Conservation (phyloP, 2,888 invertebrate species). For the Listrodromus nycthemerus region DNA sequence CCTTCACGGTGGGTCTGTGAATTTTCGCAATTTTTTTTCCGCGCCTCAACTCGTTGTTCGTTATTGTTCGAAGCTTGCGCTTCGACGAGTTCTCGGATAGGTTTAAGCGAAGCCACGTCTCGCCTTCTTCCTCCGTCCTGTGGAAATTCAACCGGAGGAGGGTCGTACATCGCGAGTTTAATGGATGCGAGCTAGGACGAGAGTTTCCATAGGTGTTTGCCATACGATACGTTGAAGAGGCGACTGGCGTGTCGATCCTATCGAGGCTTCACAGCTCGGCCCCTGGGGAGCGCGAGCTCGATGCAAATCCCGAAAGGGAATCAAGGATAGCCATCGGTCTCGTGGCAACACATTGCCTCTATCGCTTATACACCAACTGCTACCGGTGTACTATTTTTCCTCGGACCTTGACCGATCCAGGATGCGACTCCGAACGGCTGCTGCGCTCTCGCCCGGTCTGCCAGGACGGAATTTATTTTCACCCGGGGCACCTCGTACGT, state of each 20-base stretch:
- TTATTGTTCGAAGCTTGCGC: no score
- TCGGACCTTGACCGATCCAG: conserved; percentile 68
- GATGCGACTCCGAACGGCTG: conserved; percentile 37
- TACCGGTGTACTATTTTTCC: conserved; percentile 31
- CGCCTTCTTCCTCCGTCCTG: not conserved
- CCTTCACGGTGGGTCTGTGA: no score
- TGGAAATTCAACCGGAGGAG: conserved; percentile 13
- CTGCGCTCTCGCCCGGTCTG: not conserved
- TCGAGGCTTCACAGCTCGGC: conserved; percentile 41
- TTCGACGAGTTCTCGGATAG: not conserved
- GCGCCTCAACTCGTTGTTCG: no score
- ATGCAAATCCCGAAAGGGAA: conserved; percentile 65
- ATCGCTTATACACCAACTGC: conserved; percentile 21
- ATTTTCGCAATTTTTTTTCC: no score
- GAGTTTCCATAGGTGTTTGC: conserved; percentile 21
- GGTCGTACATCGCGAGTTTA: not conserved
- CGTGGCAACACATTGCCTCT: conserved; percentile 34
- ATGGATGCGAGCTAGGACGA: conserved; percentile 2
- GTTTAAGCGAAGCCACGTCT: conserved; percentile 26
- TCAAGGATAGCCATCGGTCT: conserved; percentile 66
- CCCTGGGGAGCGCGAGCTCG: conserved; percentile 56
- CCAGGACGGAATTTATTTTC: conserved; percentile 44
- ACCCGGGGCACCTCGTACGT: conserved; percentile 6
- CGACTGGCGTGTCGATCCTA: conserved; percentile 65
- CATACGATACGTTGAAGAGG: not conserved